A percentile compares a stretch with the other conserved stretches of the same genome.
Evolutionary conservation across 2,797 vertebrate species (phyloP).

Genomic region (Orestias chungarensis): DNA sequence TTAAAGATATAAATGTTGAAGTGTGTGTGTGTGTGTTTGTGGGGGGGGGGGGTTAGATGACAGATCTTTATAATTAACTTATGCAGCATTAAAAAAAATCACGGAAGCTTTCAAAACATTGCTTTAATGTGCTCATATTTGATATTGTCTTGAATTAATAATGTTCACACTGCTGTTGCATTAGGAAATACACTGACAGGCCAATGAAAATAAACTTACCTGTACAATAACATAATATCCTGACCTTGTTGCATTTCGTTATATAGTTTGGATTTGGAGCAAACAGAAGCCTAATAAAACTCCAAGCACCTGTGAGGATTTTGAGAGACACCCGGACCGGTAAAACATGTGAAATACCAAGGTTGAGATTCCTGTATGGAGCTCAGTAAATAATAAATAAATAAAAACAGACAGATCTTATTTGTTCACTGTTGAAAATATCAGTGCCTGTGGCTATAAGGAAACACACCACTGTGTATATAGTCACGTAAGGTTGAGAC

Average conservation of each 20-base stretch:
- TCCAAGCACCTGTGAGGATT: constrained; percentile 13
- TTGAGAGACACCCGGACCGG: not conserved
- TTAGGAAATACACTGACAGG: constrained; percentile 7
- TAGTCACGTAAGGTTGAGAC: not conserved
- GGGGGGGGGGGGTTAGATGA: not conserved
- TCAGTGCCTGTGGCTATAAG: constrained; percentile 39
- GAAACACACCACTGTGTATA: constrained; percentile 15
- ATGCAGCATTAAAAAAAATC: not conserved
- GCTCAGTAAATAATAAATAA: constrained; percentile 21
- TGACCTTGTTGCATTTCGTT: not conserved
- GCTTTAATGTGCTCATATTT: constrained; percentile 10
- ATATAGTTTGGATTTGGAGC: not conserved
- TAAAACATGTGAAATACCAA: constrained; percentile 36
- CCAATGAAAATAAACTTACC: constrained; percentile 9
- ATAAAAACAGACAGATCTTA: constrained; percentile 13
- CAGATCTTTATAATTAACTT: not conserved
- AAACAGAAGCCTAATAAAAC: constrained; percentile 10
- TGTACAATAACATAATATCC: not conserved
- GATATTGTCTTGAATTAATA: constrained; percentile 20
- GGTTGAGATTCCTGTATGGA: constrained; percentile 16
- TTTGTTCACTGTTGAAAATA: constrained; percentile 53
- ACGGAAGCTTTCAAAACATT: constrained; percentile 9
- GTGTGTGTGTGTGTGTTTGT: not conserved
- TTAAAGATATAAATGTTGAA: not conserved
- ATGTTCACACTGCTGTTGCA: constrained; percentile 16